Evolutionary conservation across 2,888 invertebrate species (phyloP).

Genomic region (Mythimna impura): DNA sequence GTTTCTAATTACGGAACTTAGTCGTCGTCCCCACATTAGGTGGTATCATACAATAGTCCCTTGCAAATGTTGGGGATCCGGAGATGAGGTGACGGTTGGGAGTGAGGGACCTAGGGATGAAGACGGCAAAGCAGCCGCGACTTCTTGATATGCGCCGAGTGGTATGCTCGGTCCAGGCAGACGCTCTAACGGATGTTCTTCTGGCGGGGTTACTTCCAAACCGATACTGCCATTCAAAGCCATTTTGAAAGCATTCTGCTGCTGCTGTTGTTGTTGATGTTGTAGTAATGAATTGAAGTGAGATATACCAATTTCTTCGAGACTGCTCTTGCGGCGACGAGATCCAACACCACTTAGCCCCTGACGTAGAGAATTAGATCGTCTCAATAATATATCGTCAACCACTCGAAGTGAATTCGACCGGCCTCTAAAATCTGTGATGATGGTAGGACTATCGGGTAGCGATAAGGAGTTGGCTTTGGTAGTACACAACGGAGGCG

Average conservation of each 20-base stretch:
- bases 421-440: constrained; percentile 94
- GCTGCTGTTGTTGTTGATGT: constrained; percentile 88
- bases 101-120: constrained; percentile 78
- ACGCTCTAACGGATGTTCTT: constrained; percentile 90
- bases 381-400: constrained; percentile 95
- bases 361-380: constrained; percentile 96
- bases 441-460: constrained; percentile 96
- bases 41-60: constrained; percentile 99
- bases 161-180: constrained; percentile 79
- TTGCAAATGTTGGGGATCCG: constrained; percentile 94
- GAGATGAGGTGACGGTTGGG: constrained; percentile 79
- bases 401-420: constrained; percentile 97
- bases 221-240: constrained; percentile 96
- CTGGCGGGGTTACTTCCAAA: constrained; percentile 94
- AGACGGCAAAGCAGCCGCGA: constrained; percentile 83
- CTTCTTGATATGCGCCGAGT: constrained; percentile 87
- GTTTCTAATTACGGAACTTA: constrained; percentile 94
- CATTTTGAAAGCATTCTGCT: constrained; percentile 95
- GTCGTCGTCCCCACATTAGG: constrained; percentile 97
- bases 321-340: constrained; percentile 94
- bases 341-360: constrained; percentile 93
- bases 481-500: constrained; percentile 95
- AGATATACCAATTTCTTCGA: constrained; percentile 96
- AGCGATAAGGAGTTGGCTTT: constrained; percentile 97
- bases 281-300: constrained; percentile 93